Base-by-base conservation (phyloP, 1,140 invertebrate genomes). In the Sweltsa coloradensis region DNA sequence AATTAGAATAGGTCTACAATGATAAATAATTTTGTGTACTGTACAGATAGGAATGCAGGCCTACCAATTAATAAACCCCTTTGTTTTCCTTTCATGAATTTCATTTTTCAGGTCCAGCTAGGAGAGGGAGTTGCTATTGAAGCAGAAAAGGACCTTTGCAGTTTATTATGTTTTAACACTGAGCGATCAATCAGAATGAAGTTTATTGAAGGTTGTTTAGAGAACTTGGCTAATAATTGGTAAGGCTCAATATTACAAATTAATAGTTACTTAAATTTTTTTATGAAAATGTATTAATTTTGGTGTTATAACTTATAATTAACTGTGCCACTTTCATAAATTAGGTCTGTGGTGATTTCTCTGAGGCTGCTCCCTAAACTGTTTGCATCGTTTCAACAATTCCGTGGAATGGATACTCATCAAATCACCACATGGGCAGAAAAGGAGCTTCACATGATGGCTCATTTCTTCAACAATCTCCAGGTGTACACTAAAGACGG, bases 141-240 rank as follows among this genome's bases (percentile, higher is more conserved):
- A 68, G 89, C 89, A 6, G 91, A 95, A 61, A 94, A 94, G 59
- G 87, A 85, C 1, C 64, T 95, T 0, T 88, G 85, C 55, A 89
- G 87, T 55, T 65, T 95, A 2, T 70, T 96, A 1, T 94, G 89
- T 59, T 93, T 85, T 55, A 91, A 85, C 58, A 86, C 86, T 26
- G 87, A 92, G 57, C 80, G 85, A 51, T 70, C 82, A 37, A 89
- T 95, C 42, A 73, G 87, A 25, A 89, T 90, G 60, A 93, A 93
- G 68, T 95, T 96, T 56, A 94, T 96, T 56, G 89, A 94, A n/a
- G 90, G 89, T 1, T 95, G 90, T 59, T 68, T 96, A 23, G 81
- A 91, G 53, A 95, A 95, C 68, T 67, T 96, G 34, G 82, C 88
- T 11, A 79, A 79, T 48, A 89, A 94, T 65, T 75, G 75, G 79